Percentiles rank a stretch among this genome's conserved stretches.
Evolutionary conservation across 2,888 invertebrate genomes (phyloP).

Genomic region (Hypomecis atomaria): DNA sequence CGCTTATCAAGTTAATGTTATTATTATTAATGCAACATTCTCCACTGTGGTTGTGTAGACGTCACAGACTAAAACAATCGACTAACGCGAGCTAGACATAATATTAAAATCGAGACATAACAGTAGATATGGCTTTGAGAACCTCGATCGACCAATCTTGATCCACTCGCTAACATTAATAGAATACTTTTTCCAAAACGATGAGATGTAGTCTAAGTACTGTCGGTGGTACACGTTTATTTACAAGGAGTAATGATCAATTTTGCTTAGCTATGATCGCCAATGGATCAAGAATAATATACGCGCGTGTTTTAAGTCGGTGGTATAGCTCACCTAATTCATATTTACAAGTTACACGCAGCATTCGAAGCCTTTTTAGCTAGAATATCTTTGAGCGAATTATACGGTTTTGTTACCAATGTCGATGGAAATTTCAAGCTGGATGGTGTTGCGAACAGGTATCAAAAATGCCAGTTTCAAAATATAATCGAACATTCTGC

Average conservation of each 20-base stretch:
- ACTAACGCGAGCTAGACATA: slow-evolving; percentile 24
- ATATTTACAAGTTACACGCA: slow-evolving; percentile 31
- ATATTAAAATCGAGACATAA: slow-evolving; percentile 23
- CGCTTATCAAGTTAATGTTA: not conserved
- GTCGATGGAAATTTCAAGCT: no score
- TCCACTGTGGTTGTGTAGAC: slow-evolving; percentile 42
- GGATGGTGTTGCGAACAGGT: no score
- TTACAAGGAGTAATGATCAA: slow-evolving; percentile 16
- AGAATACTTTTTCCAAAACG: slow-evolving; percentile 8
- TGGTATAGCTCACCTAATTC: slow-evolving; percentile 39
- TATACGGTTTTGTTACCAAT: no score
- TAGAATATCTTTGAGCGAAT: not conserved
- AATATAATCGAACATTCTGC: no score
- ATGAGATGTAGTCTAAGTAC: slow-evolving; percentile 4
- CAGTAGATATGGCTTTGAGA: slow-evolving; percentile 23
- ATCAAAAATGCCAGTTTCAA: no score
- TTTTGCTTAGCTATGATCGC: slow-evolving; percentile 14
- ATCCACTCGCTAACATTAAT: slow-evolving; percentile 23
- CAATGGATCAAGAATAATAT: slow-evolving; percentile 33
- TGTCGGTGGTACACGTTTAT: slow-evolving; percentile 28
- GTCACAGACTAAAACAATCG: slow-evolving; percentile 26
- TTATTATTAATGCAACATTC: slow-evolving; percentile 4
- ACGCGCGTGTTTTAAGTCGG: slow-evolving; percentile 37
- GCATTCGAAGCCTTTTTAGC: not conserved
- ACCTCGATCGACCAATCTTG: slow-evolving; percentile 21